These are phyloP conservation scores for Drosophila buzzatii DNA, from an alignment of 2,888 invertebrate genomes.

Conservation along the genomic window DNA sequence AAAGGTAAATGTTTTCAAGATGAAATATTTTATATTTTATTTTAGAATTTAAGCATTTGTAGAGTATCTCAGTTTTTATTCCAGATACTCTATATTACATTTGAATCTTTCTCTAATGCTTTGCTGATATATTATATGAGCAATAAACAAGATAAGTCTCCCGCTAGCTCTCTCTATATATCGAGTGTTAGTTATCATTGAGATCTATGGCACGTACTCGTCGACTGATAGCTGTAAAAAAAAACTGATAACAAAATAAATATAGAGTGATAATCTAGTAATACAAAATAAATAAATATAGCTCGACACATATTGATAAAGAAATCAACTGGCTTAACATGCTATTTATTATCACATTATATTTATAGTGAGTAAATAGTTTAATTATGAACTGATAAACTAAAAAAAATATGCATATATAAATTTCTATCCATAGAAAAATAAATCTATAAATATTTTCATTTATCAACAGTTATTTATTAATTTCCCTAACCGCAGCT, in stretches of 20 bases:
- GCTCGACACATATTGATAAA: conserved; percentile 50
- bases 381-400: conserved; percentile 7
- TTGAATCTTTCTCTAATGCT: not conserved
- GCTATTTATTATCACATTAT: conserved; percentile 40
- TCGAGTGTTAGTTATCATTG: conserved; percentile 25
- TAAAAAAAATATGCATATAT: not conserved
- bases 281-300: conserved; percentile 40
- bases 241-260: conserved; percentile 45
- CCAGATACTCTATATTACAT: not conserved
- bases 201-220: conserved; percentile 53
- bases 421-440: not conserved
- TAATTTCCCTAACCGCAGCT: not conserved
- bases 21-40: no score
- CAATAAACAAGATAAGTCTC: not conserved
- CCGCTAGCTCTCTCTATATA: not conserved
- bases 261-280: conserved; percentile 36
- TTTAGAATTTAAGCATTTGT: no score
- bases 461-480: conserved; percentile 16
- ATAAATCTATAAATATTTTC: not conserved
- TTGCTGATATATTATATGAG: not conserved
- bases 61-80: not conserved
- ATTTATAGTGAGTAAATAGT: conserved; percentile 23
- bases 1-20: no score
- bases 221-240: conserved; percentile 26
- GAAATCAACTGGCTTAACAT: conserved; percentile 30